Evolutionary conservation across 2,113 vertebrate species (phyloP).

Genomic region (Prinia subflava): DNA sequence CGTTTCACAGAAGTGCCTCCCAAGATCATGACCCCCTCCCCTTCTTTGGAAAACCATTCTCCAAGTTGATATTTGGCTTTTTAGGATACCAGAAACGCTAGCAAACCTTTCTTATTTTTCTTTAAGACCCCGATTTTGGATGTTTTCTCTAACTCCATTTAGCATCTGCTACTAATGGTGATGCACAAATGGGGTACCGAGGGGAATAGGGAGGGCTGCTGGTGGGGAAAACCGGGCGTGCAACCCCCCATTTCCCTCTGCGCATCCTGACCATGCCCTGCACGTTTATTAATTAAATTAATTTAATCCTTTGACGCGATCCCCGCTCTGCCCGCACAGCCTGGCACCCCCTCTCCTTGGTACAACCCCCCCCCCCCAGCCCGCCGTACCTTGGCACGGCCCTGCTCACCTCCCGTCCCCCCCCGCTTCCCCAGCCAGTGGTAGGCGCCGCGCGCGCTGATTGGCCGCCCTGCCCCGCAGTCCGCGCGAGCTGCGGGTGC

Average conservation of each 20-base stretch:
- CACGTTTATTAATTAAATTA: neutral
- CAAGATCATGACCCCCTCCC: neutral
- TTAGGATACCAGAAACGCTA: neutral
- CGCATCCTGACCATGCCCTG: fast-evolving
- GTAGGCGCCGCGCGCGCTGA: neutral
- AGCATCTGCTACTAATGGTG: neutral
- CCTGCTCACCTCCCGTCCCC: neutral
- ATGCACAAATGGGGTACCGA: neutral
- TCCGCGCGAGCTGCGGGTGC: conserved; percentile 30
- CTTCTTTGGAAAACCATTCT: neutral
- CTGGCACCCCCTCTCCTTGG: neutral
- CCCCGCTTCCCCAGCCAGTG: neutral
- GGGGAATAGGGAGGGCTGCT: neutral
- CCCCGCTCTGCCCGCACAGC: neutral
- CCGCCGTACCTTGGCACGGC: neutral
- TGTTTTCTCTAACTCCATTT: neutral
- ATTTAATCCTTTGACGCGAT: neutral
- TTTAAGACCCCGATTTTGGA: neutral
- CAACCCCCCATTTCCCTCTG: no score
- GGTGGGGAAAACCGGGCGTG: neutral
- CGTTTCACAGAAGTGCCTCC: neutral
- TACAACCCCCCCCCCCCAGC: neutral
- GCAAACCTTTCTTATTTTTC: neutral
- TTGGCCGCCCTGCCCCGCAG: conserved; percentile 22
- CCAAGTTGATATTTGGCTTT: neutral